A percentile compares a stretch with the other conserved stretches of the same genome.
phyloP scores from a whole-genome alignment of 2,113 vertebrate species.

The Taxidea taxus region DNA sequence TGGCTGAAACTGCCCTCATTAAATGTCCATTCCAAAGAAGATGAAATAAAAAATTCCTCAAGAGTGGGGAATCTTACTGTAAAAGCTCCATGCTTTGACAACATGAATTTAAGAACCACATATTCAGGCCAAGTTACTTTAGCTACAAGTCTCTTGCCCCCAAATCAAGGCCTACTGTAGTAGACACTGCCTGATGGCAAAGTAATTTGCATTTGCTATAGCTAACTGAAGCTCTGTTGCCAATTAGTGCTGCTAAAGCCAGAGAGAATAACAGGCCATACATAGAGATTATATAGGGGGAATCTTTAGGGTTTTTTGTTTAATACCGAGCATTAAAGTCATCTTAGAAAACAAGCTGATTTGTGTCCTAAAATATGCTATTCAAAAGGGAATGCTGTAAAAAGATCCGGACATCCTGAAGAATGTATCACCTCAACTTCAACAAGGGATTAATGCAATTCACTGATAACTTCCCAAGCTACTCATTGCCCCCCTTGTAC shows the following conservation, averaged over 20 bases:
- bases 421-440: background rate
- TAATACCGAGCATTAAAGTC: background rate
- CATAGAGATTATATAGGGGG: background rate
- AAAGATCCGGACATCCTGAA: background rate
- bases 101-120: background rate
- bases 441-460: background rate
- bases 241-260: background rate
- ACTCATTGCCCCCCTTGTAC: background rate
- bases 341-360: background rate
- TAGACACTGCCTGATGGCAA: background rate
- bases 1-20: background rate
- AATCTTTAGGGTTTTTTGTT: background rate
- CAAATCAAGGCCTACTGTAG: background rate
- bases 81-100: background rate
- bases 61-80: background rate
- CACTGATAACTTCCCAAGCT: background rate
- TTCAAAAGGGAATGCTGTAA: background rate
- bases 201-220: background rate
- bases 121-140: background rate
- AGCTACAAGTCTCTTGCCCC: background rate
- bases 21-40: conserved; percentile 36
- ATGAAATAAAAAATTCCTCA: background rate
- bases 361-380: background rate
- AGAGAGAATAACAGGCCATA: background rate
- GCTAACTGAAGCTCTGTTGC: background rate